A percentile compares a stretch with the other conserved stretches of the same genome.
These are phyloP conservation scores for Diloba caeruleocephala DNA, from an alignment of 2,888 invertebrate genomes.

Conservation along the genomic window DNA sequence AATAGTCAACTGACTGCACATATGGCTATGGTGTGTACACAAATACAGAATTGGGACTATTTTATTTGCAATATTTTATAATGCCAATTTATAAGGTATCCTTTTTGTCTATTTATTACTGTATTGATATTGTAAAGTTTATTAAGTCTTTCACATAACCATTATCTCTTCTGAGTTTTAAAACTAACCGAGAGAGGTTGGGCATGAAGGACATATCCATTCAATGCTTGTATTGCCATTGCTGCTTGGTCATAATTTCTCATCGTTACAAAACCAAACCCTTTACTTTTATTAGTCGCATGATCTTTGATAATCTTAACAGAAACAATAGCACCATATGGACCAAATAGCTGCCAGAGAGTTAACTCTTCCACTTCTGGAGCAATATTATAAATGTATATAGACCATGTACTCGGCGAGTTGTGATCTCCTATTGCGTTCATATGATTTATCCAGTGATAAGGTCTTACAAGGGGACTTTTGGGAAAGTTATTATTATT, in stretches of 20 bases:
- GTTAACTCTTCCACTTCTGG: conserved; percentile 87
- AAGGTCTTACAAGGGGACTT: conserved; percentile 82
- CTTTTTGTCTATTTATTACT: conserved; percentile 84
- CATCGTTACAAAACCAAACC: conserved; percentile 88
- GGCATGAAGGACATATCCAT: conserved; percentile 84
- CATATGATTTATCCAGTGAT: conserved; percentile 87
- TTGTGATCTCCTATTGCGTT: conserved; percentile 85
- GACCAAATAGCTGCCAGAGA: conserved; percentile 87
- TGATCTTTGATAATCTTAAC: conserved; percentile 89
- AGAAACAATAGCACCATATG: conserved; percentile 89
- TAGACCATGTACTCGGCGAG: conserved; percentile 87
- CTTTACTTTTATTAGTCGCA: conserved; percentile 88
- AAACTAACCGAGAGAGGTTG: conserved; percentile 88
- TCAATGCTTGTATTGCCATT: conserved; percentile 87
- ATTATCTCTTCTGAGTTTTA: conserved; percentile 89
- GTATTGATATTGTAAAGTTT: conserved; percentile 86
- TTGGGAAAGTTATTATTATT: conserved; percentile 86
- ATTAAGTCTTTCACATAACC: conserved; percentile 76
- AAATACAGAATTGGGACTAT: conserved; percentile 70
- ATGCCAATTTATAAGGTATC: conserved; percentile 79
- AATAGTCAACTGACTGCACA: conserved; percentile 83
- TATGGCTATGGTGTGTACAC: conserved; percentile 71
- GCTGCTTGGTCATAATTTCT: conserved; percentile 88
- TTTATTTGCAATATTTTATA: conserved; percentile 73
- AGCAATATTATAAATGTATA: conserved; percentile 88